Base-by-base conservation (phyloP, 2,797 vertebrate genomes). In the Argyrosomus regius region DNA sequence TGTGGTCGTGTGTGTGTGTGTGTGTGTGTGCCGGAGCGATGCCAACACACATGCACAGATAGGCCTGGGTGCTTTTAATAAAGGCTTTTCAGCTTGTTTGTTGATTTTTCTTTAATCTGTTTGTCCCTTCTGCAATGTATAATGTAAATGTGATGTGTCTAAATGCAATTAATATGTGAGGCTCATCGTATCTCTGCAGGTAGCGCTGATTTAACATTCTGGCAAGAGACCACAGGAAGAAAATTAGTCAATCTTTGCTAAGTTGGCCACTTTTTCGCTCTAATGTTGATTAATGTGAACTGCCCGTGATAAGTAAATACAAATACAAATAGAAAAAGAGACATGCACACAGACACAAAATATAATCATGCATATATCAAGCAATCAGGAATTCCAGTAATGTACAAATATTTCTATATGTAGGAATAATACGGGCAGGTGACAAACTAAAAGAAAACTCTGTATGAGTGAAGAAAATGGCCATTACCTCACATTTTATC, bases 221-320 rank as follows among this genome's bases (percentile, higher is more conserved):
- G 45, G 59, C 26, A 67, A 48, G 24, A 56, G 31, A 59, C 39
- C 16, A 53, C 22, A 59, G n/a, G 24, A 59, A 71, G 69, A 60
- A 64, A 68, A 71, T 52, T 0, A 77, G 62, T 67, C 52, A 74
- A 12, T 74, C 46, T 59, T 46, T 24, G 28, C 50, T 12, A 53
- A 45, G 22, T 48, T 24, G 46, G 43, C 22, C 31, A 35, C 4
- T 52, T 20, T 72, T 39, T 60, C 1, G 0, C 58, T 52, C 24
- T 57, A 35, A 62, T 53, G 49, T 57, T 74, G 65, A 77, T 77
- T 59, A 62, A 80, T 71, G 67, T 58, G 26, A n/a, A 63, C 67
- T 64, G 53, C 17, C 66, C 3, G 11, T 58, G 14, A 67, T 45
- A 73, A 41, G 71, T 52, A 46, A 45, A 67, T 59, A 72, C 53